Percentiles rank a stretch among this genome's conserved stretches.
These are phyloP conservation scores for Dasypus novemcinctus DNA, from an alignment of 2,113 vertebrate genomes.

Conservation along the genomic window DNA sequence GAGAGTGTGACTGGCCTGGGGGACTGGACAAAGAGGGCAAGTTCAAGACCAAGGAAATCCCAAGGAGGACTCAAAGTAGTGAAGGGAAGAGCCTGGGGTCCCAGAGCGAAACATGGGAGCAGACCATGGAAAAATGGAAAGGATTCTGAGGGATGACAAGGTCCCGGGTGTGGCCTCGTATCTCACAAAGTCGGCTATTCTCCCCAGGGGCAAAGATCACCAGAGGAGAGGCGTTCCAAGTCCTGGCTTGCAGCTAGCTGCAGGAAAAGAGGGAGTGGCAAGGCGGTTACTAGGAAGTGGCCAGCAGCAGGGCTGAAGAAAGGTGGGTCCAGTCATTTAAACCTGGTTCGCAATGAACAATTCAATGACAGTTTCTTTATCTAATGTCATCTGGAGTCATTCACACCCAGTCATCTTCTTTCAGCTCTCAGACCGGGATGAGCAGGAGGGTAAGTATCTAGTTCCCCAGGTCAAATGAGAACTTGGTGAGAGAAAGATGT, in stretches of 20 bases:
- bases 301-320: not conserved
- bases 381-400: not conserved
- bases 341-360: not conserved
- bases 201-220: not conserved
- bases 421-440: not conserved
- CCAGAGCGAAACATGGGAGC: not conserved
- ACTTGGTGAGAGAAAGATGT: not conserved
- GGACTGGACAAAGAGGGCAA: not conserved
- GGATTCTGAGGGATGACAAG: not conserved
- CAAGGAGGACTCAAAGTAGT: not conserved
- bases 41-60: not conserved
- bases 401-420: not conserved
- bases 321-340: not conserved
- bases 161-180: not conserved
- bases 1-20: not conserved
- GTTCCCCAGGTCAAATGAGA: not conserved
- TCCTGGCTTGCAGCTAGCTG: not conserved
- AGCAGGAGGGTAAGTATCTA: not conserved
- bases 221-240: not conserved
- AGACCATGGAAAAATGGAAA: not conserved
- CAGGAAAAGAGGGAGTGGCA: fast-evolving
- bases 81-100: not conserved
- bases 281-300: too few relatives aligned
- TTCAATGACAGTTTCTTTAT: not conserved
- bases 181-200: not conserved